Conservation (phyloP, 2,888 invertebrate genomes). For the Cepaea hortensis region DNA sequence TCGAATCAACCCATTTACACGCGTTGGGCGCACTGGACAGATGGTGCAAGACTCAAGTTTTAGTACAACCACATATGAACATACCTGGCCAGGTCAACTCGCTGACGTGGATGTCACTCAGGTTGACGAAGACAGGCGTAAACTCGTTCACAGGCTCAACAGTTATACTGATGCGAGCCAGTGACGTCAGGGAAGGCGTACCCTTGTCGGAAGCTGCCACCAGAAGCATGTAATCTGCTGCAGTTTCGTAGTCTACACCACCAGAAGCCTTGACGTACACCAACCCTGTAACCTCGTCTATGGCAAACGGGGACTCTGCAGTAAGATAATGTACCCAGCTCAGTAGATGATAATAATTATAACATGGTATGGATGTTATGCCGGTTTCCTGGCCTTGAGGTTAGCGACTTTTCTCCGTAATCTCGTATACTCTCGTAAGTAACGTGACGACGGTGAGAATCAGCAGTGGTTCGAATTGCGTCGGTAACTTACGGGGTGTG, state of each 20-base stretch:
- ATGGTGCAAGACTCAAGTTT: not conserved
- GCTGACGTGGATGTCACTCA: not conserved
- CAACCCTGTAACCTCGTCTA: slow-evolving; percentile 24
- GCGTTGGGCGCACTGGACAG: too few species aligned
- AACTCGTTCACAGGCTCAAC: slow-evolving; percentile 38
- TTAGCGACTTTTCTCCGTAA: too few species aligned
- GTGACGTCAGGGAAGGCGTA: not conserved
- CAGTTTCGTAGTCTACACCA: slow-evolving; percentile 51
- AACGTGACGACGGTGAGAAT: too few species aligned
- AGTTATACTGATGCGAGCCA: slow-evolving; percentile 12
- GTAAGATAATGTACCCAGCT: not conserved
- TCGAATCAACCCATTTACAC: too few species aligned
- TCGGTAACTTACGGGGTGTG: too few species aligned
- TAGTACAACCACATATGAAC: not conserved
- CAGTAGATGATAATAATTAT: not conserved
- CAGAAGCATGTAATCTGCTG: slow-evolving; percentile 50
- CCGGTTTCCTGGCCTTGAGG: too few species aligned
- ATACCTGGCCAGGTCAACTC: slow-evolving; percentile 8
- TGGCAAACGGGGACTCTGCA: slow-evolving; percentile 23
- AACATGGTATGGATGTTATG: too few species aligned
- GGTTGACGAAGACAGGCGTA: not conserved
- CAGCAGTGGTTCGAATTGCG: too few species aligned
- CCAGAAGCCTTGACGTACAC: slow-evolving; percentile 4
- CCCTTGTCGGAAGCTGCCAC: slow-evolving; percentile 60
- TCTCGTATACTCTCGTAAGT: too few species aligned